These are phyloP conservation scores for Hippoglossus hippoglossus DNA, from an alignment of 2,797 vertebrate genomes.

Conservation along the genomic window DNA sequence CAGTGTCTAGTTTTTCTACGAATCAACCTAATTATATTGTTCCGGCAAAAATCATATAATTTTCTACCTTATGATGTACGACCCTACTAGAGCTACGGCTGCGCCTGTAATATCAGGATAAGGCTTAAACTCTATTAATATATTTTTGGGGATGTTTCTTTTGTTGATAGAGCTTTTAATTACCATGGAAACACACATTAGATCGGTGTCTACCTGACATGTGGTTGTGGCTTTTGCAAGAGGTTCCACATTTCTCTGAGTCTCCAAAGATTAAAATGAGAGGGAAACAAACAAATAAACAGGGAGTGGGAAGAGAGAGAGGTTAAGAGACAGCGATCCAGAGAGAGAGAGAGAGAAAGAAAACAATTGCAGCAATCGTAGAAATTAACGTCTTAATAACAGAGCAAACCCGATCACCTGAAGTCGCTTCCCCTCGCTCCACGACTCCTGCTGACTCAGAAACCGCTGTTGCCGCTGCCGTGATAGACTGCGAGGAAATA, in stretches of 20 bases:
- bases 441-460: conserved; percentile 43
- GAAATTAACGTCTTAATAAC: conserved; percentile 17
- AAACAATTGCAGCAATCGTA: conserved; percentile 6
- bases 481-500: conserved; percentile 65
- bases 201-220: background rate
- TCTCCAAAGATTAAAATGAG: no score
- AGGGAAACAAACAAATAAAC: background rate
- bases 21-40: no score
- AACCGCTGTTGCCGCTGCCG: conserved; percentile 27
- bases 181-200: background rate
- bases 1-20: background rate
- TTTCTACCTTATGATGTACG: background rate
- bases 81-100: no score
- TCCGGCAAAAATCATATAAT: background rate
- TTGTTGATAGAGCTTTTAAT: background rate
- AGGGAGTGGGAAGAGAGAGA: background rate
- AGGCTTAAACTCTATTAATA: no score
- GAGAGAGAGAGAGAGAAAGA: conserved; percentile 21
- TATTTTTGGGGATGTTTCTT: no score
- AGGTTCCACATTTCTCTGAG: background rate
- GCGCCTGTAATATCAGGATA: no score
- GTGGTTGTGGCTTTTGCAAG: background rate
- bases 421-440: conserved; percentile 34
- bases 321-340: conserved; percentile 13
- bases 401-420: conserved; percentile 50